Evolutionary conservation across 2,797 vertebrate genomes (phyloP), one percentile per base, ranked within the genome.

Genomic region (Gymnothorax reevesii): DNA sequence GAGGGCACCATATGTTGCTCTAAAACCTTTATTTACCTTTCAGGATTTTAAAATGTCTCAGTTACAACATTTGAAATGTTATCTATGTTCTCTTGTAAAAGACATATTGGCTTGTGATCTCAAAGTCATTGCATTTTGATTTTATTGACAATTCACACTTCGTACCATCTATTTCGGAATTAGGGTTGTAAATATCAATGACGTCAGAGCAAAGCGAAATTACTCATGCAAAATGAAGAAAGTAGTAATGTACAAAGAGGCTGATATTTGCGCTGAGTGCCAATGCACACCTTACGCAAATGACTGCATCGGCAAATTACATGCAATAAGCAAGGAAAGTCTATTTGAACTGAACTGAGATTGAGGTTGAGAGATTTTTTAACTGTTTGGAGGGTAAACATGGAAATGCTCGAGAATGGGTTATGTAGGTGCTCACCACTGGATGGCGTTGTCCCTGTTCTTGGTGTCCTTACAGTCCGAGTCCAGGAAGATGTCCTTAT

Each of bases 401-500:
- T 25, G n/a, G 8, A n/a, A 17, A 84, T 52, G 22, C 7, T 33
- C 2, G 55, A 22, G 27, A 62, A 25, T 10, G 27, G 84, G 62
- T 66, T 33, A 1, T 5, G 59, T 42, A 64, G 73, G 52, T 27
- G 10, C 33, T 82, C 90, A 98, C 98, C 98, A 99, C 92, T 97
- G 96, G 87, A 99, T 98, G 27, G 98, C 98, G 0, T 93, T 95
- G 90, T 98, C 97, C 86, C 97, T 94, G 94, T 97, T 99, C 60
- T 89, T 94, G 7, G 91, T 95, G 91, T 99, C 98, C 91, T 97
- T 97, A 91, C 95, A 99, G 91, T 98, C 96, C 0, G 97, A 98
- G 92, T 99, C 98, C 4, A 99, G 95, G 90, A 99, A 99, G 87
- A 98, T 97, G 90, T 99, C 98, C 89, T 98, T 99, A 92, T 99